Conservation (phyloP, 2,888 invertebrate genomes). For the Oasisia sp. region DNA sequence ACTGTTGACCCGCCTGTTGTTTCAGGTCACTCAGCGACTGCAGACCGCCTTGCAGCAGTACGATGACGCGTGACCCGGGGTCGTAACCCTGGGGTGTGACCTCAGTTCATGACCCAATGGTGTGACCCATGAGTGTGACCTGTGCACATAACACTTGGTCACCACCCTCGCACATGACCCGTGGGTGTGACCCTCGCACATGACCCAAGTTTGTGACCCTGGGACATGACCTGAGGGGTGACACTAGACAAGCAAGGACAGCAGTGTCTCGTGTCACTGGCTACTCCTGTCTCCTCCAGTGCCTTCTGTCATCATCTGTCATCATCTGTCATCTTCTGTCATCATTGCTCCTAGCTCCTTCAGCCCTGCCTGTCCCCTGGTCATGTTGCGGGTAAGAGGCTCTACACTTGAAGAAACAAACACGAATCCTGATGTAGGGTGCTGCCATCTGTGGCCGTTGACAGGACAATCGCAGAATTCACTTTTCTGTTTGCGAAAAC, state of each 20-base stretch:
- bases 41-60: constrained; percentile 14
- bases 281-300: neutral
- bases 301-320: neutral
- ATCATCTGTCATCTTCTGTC: neutral
- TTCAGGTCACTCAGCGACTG: constrained; percentile 24
- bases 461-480: neutral
- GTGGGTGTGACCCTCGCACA: neutral
- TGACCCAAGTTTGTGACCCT: too few relatives aligned
- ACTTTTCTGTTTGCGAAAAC: neutral
- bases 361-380: neutral
- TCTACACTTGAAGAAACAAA: neutral
- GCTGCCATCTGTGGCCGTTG: neutral
- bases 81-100: too few relatives aligned
- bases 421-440: neutral
- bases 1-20: neutral
- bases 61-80: constrained; percentile 17
- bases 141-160: too few relatives aligned
- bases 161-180: neutral
- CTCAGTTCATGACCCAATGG: too few relatives aligned
- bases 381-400: neutral
- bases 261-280: neutral
- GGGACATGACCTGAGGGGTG: too few relatives aligned
- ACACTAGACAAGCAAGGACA: neutral
- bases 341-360: neutral
- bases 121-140: too few relatives aligned